phyloP scores from a whole-genome alignment of 1,140 invertebrate species.

The Oscheius sp. region DNA sequence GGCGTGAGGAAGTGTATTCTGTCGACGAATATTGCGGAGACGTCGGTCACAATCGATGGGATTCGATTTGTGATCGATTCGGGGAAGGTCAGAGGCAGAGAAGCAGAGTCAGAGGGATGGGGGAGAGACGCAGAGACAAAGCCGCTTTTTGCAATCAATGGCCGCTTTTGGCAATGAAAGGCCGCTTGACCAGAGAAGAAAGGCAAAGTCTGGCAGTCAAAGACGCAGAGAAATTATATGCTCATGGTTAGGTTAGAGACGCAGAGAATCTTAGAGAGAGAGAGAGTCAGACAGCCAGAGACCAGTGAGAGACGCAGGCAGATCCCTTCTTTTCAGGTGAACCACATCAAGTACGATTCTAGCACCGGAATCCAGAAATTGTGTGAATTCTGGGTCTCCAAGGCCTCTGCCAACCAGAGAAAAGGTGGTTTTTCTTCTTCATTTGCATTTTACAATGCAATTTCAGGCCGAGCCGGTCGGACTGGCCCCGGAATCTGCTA shows the following conservation, averaged over 20 bases:
- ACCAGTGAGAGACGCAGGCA: too few species aligned
- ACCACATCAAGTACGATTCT: conserved; percentile 55
- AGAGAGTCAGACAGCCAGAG: too few species aligned
- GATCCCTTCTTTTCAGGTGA: conserved; percentile 37
- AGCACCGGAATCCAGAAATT: conserved; percentile 50
- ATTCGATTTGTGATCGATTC: conserved; percentile 96
- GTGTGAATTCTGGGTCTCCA: conserved; percentile 81
- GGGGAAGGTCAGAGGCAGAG: too few species aligned
- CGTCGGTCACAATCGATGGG: conserved; percentile 96
- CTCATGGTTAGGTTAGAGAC: not conserved
- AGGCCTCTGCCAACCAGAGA: conserved; percentile 92
- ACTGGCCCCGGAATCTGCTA: conserved; percentile 72
- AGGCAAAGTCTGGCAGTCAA: too few species aligned
- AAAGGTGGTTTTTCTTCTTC: conserved; percentile 69
- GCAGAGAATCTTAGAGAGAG: too few species aligned
- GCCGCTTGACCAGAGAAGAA: too few species aligned
- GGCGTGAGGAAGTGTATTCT: conserved; percentile 93
- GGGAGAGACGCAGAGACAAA: too few species aligned
- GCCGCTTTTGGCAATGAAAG: too few species aligned
- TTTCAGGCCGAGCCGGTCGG: conserved; percentile 69
- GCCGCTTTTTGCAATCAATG: too few species aligned
- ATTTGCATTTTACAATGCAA: conserved; percentile 7
- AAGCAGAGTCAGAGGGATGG: too few species aligned
- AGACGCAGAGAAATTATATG: too few species aligned
- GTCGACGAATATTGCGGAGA: conserved; percentile 99